These are phyloP conservation scores for Aythya baeri DNA, from an alignment of 2,113 vertebrate genomes.

Conservation along the genomic window DNA sequence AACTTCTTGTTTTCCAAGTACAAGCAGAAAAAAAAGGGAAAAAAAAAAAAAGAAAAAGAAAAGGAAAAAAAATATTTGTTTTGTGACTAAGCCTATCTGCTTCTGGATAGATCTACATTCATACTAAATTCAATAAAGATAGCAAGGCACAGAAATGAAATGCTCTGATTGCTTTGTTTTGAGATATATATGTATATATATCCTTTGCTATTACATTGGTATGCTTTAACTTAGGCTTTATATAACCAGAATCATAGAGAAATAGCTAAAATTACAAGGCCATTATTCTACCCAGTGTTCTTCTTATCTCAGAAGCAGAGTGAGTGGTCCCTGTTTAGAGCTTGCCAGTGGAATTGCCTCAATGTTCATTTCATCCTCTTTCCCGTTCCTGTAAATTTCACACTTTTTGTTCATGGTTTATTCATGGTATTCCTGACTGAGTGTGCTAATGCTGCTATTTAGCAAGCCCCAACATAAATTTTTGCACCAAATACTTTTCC, in stretches of 20 bases:
- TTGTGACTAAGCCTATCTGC: not conserved
- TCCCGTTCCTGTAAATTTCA: not conserved
- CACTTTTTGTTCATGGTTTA: not conserved
- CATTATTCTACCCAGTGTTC: not conserved
- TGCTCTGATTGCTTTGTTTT: not conserved
- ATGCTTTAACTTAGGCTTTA: not conserved
- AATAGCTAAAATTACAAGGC: not conserved
- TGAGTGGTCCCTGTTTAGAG: not conserved
- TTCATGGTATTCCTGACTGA: not conserved
- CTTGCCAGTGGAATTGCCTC: not conserved
- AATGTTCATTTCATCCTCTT: not conserved
- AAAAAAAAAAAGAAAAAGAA: no score
- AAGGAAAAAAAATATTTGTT: not conserved
- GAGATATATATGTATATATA: accelerated
- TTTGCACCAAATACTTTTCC: not conserved
- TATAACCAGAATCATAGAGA: not conserved
- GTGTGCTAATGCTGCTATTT: not conserved
- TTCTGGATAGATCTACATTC: not conserved
- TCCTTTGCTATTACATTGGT: not conserved
- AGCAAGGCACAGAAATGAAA: not conserved
- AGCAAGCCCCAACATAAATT: not conserved
- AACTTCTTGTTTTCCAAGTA: not conserved
- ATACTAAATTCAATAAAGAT: not conserved
- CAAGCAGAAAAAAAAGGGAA: not conserved
- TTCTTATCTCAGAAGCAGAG: not conserved